Evolutionary conservation across 2,888 invertebrate genomes (phyloP), one percentile per base, ranked within the genome.

Genomic region (Geophilus truncorum): DNA sequence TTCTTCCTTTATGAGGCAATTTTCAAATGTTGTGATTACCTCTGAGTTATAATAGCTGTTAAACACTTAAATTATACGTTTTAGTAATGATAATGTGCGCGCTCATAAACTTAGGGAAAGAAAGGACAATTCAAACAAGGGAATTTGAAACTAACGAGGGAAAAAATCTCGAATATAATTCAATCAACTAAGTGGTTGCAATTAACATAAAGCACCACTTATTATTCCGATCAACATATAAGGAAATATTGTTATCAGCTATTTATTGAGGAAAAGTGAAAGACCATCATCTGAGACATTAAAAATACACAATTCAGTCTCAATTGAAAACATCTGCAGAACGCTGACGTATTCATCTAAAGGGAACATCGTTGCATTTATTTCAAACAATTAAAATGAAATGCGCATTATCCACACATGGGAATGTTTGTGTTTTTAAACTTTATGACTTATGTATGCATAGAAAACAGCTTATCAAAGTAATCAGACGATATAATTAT

Each of bases 201-300:
- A 70, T 70, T 70, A 70, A 70, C 70, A 70, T 70, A 70, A 70
- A 70, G 25, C 70, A 70, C 70, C 70, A 25, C 70, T 70, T 70
- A 70, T 70, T 70, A 70, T 70, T 70, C 70, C 28, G 70, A 70
- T 70, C 70, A 70, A 70, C 70, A 28, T n/a, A 70, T 70, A 70
- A 70, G 70, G 70, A 70, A 70, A 70, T 10, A 25, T 6, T 4
- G 28, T 10, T 25, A 28, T 12, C 23, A 70, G 15, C 25, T 28
- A 15, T 70, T 70, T 70, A 70, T 70, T 70, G 70, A 70, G 70
- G 70, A 70, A 70, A 70, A 28, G 70, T 15, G 6, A 70, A 70
- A 62, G n/a, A 70, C 15, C 40, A 51, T 2, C 51, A 28, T 70
- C 70, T 70, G 25, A 70, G 10, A 25, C 25, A 70, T 70, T 70